phyloP scores from a whole-genome alignment of 2,113 vertebrate genomes.

The Petrocephalus microphthalmus region DNA sequence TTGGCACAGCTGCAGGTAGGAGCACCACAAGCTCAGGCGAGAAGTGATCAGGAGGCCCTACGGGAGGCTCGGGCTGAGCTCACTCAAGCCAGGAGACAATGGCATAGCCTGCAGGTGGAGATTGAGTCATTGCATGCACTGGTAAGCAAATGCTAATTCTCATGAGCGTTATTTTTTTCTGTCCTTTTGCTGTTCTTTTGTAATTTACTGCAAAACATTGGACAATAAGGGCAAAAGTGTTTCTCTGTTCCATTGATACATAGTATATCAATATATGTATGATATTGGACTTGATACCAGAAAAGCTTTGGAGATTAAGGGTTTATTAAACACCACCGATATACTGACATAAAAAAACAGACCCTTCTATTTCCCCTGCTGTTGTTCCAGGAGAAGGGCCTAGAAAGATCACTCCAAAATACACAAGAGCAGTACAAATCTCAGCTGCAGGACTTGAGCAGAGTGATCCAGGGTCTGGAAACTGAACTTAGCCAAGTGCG shows the following conservation, averaged over 20 bases:
- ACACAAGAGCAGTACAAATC: slow-evolving; percentile 76
- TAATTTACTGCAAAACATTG: background rate
- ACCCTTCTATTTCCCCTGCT: background rate
- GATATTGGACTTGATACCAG: background rate
- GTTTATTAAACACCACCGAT: background rate
- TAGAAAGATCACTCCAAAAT: slow-evolving; percentile 74
- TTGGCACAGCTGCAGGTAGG: slow-evolving; percentile 59
- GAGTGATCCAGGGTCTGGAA: slow-evolving; percentile 75
- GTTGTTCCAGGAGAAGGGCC: slow-evolving; percentile 75
- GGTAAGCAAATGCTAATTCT: slow-evolving; percentile 59
- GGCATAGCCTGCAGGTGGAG: slow-evolving; percentile 86
- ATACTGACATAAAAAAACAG: background rate
- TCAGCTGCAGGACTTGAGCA: slow-evolving; percentile 76
- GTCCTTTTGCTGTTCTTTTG: background rate
- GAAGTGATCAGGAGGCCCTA: slow-evolving; percentile 69
- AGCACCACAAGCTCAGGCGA: slow-evolving; percentile 71
- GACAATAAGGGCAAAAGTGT: background rate
- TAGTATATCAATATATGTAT: background rate
- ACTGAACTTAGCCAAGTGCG: slow-evolving; percentile 78
- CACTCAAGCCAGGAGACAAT: slow-evolving; percentile 77
- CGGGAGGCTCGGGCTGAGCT: slow-evolving; percentile 81
- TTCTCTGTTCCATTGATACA: background rate
- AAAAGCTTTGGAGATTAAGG: background rate
- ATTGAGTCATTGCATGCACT: slow-evolving; percentile 84
- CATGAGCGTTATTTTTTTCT: background rate